phyloP scores from a whole-genome alignment of 2,888 invertebrate species.

The Leptopilina drosophilae region DNA sequence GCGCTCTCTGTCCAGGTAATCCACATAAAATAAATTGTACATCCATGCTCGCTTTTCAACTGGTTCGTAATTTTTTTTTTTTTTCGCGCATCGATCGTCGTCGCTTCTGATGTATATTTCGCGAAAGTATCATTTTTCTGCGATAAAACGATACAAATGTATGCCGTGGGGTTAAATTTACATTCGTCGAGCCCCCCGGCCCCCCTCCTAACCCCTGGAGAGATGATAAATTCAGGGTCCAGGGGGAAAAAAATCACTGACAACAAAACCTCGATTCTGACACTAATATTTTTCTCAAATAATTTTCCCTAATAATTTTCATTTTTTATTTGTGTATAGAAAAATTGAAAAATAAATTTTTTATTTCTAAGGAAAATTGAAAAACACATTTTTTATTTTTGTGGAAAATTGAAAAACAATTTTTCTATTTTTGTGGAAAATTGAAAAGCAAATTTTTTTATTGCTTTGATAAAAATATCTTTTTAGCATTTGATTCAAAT shows the following conservation, averaged over 20 bases:
- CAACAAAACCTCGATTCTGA: not conserved
- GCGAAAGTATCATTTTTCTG: slow-evolving; percentile 13
- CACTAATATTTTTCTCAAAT: not conserved
- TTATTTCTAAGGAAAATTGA: too few species aligned
- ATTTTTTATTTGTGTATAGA: not conserved
- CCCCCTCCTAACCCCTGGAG: too few species aligned
- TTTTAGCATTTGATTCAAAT: too few species aligned
- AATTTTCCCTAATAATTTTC: not conserved
- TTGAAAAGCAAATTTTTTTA: too few species aligned
- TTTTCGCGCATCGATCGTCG: slow-evolving; percentile 14
- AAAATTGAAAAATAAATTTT: too few species aligned
- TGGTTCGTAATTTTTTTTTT: not conserved
- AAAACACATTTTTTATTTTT: too few species aligned
- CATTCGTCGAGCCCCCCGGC: slow-evolving; percentile 3
- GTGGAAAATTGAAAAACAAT: too few species aligned
- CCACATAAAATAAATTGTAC: slow-evolving; percentile 31
- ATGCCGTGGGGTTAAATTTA: slow-evolving; percentile 1
- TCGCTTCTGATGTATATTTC: not conserved
- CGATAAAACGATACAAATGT: slow-evolving; percentile 23
- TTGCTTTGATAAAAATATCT: too few species aligned
- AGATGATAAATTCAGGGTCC: too few species aligned
- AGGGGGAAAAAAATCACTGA: not conserved
- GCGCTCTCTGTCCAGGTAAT: slow-evolving; percentile 13
- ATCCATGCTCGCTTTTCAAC: slow-evolving; percentile 35
- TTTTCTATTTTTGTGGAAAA: too few species aligned